phyloP scores from a whole-genome alignment of 2,113 vertebrate species.

The Callaeas wilsoni region DNA sequence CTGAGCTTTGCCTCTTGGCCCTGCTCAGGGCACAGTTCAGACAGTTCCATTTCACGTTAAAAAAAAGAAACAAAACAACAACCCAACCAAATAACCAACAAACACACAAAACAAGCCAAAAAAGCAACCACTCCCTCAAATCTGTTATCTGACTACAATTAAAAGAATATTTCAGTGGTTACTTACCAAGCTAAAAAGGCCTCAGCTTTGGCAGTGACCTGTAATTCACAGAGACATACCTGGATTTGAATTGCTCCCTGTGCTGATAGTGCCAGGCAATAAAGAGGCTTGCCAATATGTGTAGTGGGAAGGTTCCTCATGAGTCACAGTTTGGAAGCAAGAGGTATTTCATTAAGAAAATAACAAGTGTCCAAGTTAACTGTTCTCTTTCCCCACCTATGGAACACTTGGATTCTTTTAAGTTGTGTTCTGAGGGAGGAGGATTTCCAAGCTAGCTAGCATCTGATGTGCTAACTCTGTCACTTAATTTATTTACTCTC shows the following conservation, averaged over 20 bases:
- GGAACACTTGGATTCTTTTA: not conserved
- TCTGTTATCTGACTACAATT: not conserved
- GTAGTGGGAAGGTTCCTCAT: not conserved
- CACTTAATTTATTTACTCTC: not conserved
- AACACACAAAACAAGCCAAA: not conserved
- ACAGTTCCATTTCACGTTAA: not conserved
- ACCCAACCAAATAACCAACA: not conserved
- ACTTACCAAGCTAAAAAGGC: not conserved
- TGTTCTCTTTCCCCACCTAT: not conserved
- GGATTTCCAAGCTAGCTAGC: conserved; percentile 1
- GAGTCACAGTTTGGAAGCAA: not conserved
- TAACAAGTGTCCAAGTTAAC: not conserved
- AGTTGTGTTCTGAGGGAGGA: not conserved
- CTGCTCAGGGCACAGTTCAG: not conserved
- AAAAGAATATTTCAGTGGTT: not conserved
- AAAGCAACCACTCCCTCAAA: not conserved
- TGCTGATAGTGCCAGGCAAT: not conserved
- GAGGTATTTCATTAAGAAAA: not conserved
- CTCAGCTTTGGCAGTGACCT: not conserved
- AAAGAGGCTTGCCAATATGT: not conserved
- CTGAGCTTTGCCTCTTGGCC: not conserved
- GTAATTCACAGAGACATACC: not conserved
- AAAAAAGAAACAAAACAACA: too few relatives aligned
- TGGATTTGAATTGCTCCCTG: not conserved
- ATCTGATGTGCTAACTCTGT: not conserved